Base-by-base conservation (phyloP, 2,113 vertebrate genomes). In the Otus sunia region DNA sequence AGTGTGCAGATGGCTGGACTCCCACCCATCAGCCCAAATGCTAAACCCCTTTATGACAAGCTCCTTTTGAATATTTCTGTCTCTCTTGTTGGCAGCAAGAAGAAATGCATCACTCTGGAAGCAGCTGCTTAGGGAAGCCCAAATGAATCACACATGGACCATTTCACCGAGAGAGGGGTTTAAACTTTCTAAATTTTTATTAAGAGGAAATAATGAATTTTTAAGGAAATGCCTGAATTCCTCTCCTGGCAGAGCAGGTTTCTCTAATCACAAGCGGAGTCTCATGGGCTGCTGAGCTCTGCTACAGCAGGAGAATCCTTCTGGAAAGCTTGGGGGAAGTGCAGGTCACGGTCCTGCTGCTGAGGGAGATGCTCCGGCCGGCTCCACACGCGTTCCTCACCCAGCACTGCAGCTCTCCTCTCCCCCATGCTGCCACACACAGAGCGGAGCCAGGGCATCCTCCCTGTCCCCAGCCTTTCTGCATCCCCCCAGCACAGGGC, bases 361-460 rank as follows among this genome's bases (percentile, higher is more conserved):
- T 1, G 3, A 20, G 49, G 74, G 67, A 10, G 47, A 27, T 4
- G 30, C 55, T 56, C 26, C 1, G 4, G 67, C 11, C 5, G 27
- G 30, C 22, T 32, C 41, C 45, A 13, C 2, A 2, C 3, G 9
- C 4, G 27, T 5, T n/a, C n/a, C 56, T 21, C 45, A 4, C 34
- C 39, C 17, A 7, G 62, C 55, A 5, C 47, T 8, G 62, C 43
- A 18, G 39, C 69, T 71, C 63, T 43, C 13, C 63, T 56, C 26
- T 17, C 6, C 49, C n/a, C 59, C 3, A 0, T 32, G 16, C 27
- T 1, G 5, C 1, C 9, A 27, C 47, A n/a, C n/a, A 10, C 13
- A 14, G 37, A n/a, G n/a, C 1, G 1, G 29, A 59, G 37, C 47
- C 32, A 52, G 52, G 36, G n/a, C 10, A 2, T 11, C 15, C 47